Conservation (phyloP, 1,140 invertebrate genomes). For the Zeugodacus cucurbitae region DNA sequence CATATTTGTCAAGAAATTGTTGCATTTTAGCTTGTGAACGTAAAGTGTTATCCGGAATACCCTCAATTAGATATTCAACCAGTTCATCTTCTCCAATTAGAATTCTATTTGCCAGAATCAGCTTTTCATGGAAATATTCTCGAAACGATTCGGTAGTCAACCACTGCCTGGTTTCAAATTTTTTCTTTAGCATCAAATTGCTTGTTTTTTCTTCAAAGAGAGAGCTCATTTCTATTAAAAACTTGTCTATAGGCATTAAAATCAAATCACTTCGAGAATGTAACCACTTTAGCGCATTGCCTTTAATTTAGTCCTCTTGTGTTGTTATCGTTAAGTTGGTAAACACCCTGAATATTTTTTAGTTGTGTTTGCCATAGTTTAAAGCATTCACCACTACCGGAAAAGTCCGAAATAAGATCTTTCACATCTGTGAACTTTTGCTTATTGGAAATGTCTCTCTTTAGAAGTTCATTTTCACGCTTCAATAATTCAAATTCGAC, state of each 20-base stretch:
- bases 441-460: neutral
- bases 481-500: neutral
- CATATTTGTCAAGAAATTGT: neutral
- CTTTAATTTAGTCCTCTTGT: neutral
- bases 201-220: constrained; percentile 2
- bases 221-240: neutral
- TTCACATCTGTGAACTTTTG: neutral
- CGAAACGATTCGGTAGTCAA: neutral
- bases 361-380: neutral
- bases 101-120: constrained; percentile 6
- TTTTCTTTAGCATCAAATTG: neutral
- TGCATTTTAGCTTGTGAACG: neutral
- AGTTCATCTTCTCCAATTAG: neutral
- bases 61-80: neutral
- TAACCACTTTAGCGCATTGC: constrained; percentile 2
- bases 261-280: constrained; percentile 9
- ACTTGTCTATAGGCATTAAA: neutral
- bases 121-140: neutral
- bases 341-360: neutral
- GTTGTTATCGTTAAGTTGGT: neutral
- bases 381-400: neutral
- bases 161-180: neutral
- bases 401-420: neutral
- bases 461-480: neutral
- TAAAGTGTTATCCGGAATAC: neutral